phyloP scores from a whole-genome alignment of 1,140 invertebrate species.

The Drosophila kepulauana region DNA sequence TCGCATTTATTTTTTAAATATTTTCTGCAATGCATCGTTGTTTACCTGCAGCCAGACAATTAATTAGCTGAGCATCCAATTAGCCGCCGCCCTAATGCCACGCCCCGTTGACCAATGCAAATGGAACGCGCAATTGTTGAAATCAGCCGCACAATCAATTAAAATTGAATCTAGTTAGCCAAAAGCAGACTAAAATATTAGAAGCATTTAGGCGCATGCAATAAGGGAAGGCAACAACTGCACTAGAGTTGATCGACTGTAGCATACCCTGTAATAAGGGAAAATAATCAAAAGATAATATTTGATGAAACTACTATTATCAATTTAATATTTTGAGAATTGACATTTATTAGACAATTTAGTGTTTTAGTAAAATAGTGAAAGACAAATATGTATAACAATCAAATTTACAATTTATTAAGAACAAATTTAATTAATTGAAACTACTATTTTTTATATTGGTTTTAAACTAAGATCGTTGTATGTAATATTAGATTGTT shows the following conservation, averaged over 20 bases:
- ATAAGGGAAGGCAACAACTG: slow-evolving; percentile 7
- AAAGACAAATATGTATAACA: too few relatives aligned
- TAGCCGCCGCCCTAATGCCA: slow-evolving; percentile 51
- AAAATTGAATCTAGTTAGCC: slow-evolving; percentile 52
- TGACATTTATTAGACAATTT: too few relatives aligned
- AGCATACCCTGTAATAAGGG: slow-evolving; percentile 13
- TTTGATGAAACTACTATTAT: too few relatives aligned
- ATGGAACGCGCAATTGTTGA: slow-evolving; percentile 69
- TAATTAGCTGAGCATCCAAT: slow-evolving; percentile 64
- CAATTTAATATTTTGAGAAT: too few relatives aligned
- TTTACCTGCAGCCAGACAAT: slow-evolving; percentile 14
- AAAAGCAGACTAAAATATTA: slow-evolving; percentile 48
- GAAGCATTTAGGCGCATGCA: slow-evolving; percentile 32
- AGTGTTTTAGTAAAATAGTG: too few relatives aligned
- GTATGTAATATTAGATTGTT: too few relatives aligned
- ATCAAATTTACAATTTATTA: too few relatives aligned
- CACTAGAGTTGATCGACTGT: background rate
- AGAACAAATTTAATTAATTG: too few relatives aligned
- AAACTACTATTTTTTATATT: too few relatives aligned
- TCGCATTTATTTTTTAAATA: background rate
- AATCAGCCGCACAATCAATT: slow-evolving; percentile 73
- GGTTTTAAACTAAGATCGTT: too few relatives aligned
- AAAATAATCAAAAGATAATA: too few relatives aligned
- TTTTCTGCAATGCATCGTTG: background rate
- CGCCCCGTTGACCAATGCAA: slow-evolving; percentile 69